Evolutionary conservation across 2,888 invertebrate species (phyloP).

Genomic region (Pedicia rivosa): DNA sequence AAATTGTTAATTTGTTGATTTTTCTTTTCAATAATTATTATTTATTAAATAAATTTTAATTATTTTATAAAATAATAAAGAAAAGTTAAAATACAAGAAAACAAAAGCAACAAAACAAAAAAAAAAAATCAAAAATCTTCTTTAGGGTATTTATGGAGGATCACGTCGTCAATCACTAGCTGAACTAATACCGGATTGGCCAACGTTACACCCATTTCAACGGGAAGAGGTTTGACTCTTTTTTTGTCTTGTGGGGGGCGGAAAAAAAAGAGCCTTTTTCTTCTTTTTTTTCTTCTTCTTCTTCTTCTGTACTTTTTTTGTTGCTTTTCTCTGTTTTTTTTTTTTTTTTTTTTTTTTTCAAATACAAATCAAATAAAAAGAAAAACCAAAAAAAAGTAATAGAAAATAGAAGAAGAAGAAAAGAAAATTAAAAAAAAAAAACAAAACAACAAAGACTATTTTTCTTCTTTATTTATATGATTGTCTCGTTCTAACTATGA

Average conservation of each 20-base stretch:
- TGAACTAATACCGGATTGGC: slow-evolving; percentile 95
- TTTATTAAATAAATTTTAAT: neutral
- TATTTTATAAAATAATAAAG: no score
- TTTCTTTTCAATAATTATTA: no score
- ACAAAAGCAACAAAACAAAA: neutral
- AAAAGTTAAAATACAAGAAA: no score
- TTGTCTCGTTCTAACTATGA: no score
- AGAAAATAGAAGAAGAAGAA: no score
- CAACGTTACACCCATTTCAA: slow-evolving; percentile 39
- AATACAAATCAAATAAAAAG: no score
- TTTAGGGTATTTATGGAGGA: slow-evolving; percentile 31
- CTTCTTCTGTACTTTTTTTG: neutral
- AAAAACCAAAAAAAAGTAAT: no score
- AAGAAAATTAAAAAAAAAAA: no score
- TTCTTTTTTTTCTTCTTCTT: slow-evolving; percentile 4
- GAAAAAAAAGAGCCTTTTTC: slow-evolving; percentile 3
- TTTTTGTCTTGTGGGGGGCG: neutral
- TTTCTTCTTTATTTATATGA: no score
- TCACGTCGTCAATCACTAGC: slow-evolving; percentile 77
- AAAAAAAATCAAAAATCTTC: neutral
- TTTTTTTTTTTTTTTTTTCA: slow-evolving; percentile 15
- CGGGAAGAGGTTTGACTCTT: slow-evolving; percentile 58
- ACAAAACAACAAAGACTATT: no score
- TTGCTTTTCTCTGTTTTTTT: slow-evolving; percentile 1
- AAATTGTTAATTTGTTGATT: no score